Percentiles rank a stretch among this genome's conserved stretches.
phyloP scores from a whole-genome alignment of 2,888 invertebrate species.

The Rugalucina vietnamica region DNA sequence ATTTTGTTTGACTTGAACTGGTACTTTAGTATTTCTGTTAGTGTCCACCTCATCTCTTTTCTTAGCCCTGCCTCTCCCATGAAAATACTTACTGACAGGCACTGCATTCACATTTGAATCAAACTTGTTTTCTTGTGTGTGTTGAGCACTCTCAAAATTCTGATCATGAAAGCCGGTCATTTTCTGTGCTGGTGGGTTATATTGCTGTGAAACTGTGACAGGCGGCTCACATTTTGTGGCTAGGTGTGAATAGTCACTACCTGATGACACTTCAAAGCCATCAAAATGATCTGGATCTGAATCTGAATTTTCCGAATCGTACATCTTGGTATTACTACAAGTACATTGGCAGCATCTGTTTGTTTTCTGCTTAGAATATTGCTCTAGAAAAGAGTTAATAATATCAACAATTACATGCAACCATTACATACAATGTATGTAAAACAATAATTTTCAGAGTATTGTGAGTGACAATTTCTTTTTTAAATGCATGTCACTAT shows the following conservation, averaged over 20 bases:
- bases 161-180: neutral
- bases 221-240: neutral
- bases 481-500: no score
- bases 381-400: neutral
- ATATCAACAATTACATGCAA: no score
- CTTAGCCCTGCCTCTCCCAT: neutral
- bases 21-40: neutral
- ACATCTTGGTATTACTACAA: conserved; percentile 25
- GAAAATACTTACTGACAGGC: neutral
- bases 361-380: neutral
- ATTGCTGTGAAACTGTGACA: neutral
- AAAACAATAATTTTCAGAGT: no score
- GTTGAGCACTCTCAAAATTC: neutral
- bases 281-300: conserved; percentile 59
- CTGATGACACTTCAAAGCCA: conserved; percentile 50
- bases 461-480: no score
- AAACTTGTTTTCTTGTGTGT: no score
- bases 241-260: neutral
- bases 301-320: conserved; percentile 50
- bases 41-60: neutral
- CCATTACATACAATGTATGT: no score
- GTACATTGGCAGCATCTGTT: neutral
- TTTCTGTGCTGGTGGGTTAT: neutral
- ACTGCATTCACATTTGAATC: neutral
- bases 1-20: conserved; percentile 10